Base-by-base conservation (phyloP, 2,113 vertebrate species). In the Genyomyrus donnyi region DNA sequence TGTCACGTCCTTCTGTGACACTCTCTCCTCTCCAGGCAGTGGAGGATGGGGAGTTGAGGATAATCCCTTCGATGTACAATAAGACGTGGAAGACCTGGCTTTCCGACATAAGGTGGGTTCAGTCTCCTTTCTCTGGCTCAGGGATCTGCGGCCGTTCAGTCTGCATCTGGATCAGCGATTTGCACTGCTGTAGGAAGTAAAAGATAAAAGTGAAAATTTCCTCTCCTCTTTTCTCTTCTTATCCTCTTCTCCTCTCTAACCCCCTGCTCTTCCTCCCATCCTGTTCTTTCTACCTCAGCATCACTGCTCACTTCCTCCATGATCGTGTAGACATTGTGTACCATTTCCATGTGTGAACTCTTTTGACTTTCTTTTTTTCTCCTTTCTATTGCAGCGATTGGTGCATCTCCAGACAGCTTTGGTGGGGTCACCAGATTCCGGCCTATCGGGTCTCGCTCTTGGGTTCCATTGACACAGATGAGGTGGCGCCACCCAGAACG, bases 61-160 rank as follows among this genome's bases (percentile, higher is more conserved):
- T 98, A 53, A 93, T 92, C 31, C 97, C 98, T 0, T 89, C 93
- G 31, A 96, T 95, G 91, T 95, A 97, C 91, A 95, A 93, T 89
- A 98, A 98, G 94, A 97, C 92, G 0, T 98, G 97, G 97, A 96
- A 91, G 77, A 96, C 93, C 83, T 98, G 97, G 97, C 95, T 98
- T 89, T 94, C 96, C 48, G 96, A 95, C 89, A 94, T 96, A 52
- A 97, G 96, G 97, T 98, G 45, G 19, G 13, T 62, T 21, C 21
- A 27, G 27, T 1, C 49, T 56, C n/a, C 83, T 1, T 85, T n/a
- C 45, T 42, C 45, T 9, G 19, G 3, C 45, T n/a, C 77, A 5
- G 10, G 10, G 10, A 31, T 70, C n/a, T 31, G 62, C 1, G 62
- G 62, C 3, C n/a, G 1, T 1, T 66, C n/a, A 66, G 62, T 66